Conservation (phyloP, 2,888 invertebrate genomes). For the Drosophila recens region DNA sequence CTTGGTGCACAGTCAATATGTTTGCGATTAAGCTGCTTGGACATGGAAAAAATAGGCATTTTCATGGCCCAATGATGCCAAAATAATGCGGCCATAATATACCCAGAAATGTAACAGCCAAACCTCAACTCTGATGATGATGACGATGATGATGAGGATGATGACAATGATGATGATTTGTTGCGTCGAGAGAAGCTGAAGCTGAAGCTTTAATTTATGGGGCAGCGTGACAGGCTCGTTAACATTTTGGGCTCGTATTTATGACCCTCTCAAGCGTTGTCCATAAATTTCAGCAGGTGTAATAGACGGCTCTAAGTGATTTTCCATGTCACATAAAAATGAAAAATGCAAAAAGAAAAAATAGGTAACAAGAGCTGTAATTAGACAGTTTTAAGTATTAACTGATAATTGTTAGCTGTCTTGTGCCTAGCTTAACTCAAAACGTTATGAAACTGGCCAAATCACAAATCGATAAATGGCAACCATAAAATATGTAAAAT, state of each 20-base stretch:
- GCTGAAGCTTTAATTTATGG: constrained; percentile 62
- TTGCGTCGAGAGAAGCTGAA: constrained; percentile 32
- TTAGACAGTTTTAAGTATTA: constrained; percentile 1
- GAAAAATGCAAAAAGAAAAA: neutral
- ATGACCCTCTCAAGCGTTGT: constrained; percentile 46
- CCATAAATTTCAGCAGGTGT: constrained; percentile 61
- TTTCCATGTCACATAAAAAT: constrained; percentile 52
- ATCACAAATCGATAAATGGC: constrained; percentile 2
- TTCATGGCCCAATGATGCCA: constrained; percentile 72
- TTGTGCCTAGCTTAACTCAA: neutral
- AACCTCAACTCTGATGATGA: constrained; percentile 17
- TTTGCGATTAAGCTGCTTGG: constrained; percentile 61
- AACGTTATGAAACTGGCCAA: neutral
- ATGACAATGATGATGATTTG: constrained; percentile 54
- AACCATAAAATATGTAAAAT: constrained; percentile 3
- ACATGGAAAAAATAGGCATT: constrained; percentile 52
- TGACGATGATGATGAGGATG: constrained; percentile 27
- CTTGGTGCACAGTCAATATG: constrained; percentile 62
- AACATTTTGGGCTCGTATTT: constrained; percentile 52
- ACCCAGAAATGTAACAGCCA: constrained; percentile 23
- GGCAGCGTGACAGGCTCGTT: constrained; percentile 50
- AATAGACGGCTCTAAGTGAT: constrained; percentile 60
- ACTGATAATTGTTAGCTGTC: constrained; percentile 10
- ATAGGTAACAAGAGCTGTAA: constrained; percentile 12
- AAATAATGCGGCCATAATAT: constrained; percentile 59